A percentile compares a stretch with the other conserved stretches of the same genome.
Evolutionary conservation across 37 sponge, comb jelly and placozoan genomes (phyloP).

Genomic region (Lycopodina hypogea): DNA sequence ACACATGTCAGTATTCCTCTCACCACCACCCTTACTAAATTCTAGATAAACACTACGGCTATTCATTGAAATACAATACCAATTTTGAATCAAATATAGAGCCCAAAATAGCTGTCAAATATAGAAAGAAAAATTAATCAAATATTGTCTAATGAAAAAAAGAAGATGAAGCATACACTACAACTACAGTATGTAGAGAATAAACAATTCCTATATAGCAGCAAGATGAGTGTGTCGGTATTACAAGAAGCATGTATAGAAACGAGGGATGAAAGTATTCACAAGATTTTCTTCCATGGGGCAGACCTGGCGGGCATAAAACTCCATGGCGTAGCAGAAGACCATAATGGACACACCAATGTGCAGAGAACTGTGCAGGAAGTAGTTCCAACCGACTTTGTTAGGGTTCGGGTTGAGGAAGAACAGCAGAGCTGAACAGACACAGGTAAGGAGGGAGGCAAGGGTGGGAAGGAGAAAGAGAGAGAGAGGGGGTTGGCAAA

Average conservation of each 20-base stretch:
- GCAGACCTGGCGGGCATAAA: constrained; percentile 51
- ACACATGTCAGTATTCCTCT: no score
- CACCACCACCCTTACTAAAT: no score
- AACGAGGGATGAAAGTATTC: constrained; percentile 68
- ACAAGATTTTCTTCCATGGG: constrained; percentile 50
- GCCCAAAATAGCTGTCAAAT: no score
- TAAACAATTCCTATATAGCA: background rate
- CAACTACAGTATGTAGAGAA: background rate
- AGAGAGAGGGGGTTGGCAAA: no score
- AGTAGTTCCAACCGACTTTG: constrained; percentile 57
- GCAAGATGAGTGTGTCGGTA: background rate
- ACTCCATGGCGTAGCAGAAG: constrained; percentile 67
- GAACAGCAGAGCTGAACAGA: constrained; percentile 33
- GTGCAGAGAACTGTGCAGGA: constrained; percentile 45
- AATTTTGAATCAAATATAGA: no score
- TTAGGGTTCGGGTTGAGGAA: constrained; percentile 38
- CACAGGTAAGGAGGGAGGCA: no score
- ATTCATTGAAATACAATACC: no score
- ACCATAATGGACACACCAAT: constrained; percentile 67
- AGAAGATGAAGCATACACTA: no score
- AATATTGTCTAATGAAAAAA: no score
- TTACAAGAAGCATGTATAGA: constrained; percentile 46
- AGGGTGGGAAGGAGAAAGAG: no score
- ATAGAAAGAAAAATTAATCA: no score
- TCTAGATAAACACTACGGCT: no score